Evolutionary conservation across 2,888 invertebrate genomes (phyloP).

Genomic region (Euphydryas editha): DNA sequence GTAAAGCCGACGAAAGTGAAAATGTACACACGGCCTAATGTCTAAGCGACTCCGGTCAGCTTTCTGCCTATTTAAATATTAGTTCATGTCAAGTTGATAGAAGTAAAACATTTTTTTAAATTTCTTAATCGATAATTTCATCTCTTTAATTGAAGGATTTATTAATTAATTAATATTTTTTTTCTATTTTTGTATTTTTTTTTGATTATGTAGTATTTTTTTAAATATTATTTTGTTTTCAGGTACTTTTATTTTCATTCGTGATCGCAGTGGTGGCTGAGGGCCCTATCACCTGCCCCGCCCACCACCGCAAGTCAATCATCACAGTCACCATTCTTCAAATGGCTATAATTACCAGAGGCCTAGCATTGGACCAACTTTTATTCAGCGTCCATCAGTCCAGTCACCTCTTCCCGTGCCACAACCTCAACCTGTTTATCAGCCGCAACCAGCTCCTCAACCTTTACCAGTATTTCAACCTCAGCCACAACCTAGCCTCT

Average conservation of each 20-base stretch:
- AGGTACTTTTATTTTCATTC: conserved; percentile 68
- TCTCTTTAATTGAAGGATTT: too few species aligned
- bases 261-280: conserved; percentile 66
- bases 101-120: neutral
- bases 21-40: conserved; percentile 45
- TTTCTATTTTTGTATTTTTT: neutral
- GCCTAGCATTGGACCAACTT: neutral
- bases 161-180: neutral
- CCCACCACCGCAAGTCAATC: conserved; percentile 54
- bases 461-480: conserved; percentile 42
- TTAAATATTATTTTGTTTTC: conserved; percentile 31
- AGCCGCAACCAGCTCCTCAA: conserved; percentile 44
- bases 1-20: conserved; percentile 56
- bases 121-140: neutral
- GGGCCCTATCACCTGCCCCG: conserved; percentile 71
- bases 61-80: conserved; percentile 26
- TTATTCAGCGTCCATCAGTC: conserved; percentile 16
- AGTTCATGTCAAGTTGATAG: neutral
- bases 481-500: conserved; percentile 32
- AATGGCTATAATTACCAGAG: conserved; percentile 27
- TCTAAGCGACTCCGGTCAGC: conserved; percentile 53
- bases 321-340: conserved; percentile 13
- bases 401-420: conserved; percentile 23
- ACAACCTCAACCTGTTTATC: conserved; percentile 33
- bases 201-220: neutral